phyloP scores from a whole-genome alignment of 2,888 invertebrate species.

The Myopa tessellatipennis region DNA sequence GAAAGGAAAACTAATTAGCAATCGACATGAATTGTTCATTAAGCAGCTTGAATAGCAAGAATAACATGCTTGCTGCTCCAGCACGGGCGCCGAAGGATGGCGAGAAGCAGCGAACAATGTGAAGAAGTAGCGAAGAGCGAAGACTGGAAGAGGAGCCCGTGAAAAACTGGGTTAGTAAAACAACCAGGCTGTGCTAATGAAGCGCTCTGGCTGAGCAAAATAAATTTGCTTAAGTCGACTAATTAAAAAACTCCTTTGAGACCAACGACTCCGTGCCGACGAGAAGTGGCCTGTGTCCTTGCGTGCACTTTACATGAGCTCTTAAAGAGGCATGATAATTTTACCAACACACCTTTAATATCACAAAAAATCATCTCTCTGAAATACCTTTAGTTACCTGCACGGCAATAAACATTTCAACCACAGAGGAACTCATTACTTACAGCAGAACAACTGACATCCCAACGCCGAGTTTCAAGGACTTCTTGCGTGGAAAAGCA shows the following conservation, averaged over 20 bases:
- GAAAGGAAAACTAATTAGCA: slow-evolving; percentile 56
- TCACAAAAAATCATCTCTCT: no score
- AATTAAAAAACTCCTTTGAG: slow-evolving; percentile 21
- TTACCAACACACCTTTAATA: background rate
- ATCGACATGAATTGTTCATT: slow-evolving; percentile 64
- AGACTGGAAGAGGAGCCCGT: background rate
- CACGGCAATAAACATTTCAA: background rate
- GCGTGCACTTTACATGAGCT: background rate
- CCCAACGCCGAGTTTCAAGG: slow-evolving; percentile 12
- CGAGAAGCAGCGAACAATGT: background rate
- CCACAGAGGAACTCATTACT: slow-evolving; percentile 4
- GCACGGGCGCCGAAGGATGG: background rate
- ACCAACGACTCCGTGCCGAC: background rate
- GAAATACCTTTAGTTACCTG: no score
- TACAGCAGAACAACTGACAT: background rate
- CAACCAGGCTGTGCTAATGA: slow-evolving; percentile 24
- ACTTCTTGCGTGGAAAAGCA: background rate
- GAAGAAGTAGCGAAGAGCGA: slow-evolving; percentile 4
- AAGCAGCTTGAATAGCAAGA: slow-evolving; percentile 51
- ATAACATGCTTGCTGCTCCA: background rate
- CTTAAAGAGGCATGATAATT: background rate
- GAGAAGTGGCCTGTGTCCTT: background rate
- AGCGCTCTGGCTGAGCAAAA: background rate
- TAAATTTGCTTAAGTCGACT: slow-evolving; percentile 32
- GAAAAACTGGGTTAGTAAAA: slow-evolving; percentile 36